Evolutionary conservation across 1,140 invertebrate species (phyloP).

Genomic region (Trichonephila inaurata): DNA sequence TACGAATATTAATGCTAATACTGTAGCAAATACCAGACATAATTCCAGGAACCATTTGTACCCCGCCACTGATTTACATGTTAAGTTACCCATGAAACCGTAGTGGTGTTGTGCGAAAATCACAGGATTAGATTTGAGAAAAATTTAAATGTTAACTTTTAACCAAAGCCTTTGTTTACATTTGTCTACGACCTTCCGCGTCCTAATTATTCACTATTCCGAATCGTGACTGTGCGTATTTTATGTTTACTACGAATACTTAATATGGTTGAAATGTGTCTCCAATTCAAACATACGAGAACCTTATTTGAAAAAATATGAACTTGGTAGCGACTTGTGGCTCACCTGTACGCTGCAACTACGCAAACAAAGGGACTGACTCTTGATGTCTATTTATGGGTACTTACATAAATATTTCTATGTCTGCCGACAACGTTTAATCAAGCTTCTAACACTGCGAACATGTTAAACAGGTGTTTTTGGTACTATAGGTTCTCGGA

Average conservation of each 20-base stretch:
- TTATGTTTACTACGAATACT: not conserved
- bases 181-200: not conserved
- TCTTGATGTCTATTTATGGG: not conserved
- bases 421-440: not conserved
- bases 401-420: slow-evolving; percentile 27
- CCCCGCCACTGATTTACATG: not conserved
- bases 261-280: not conserved
- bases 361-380: slow-evolving; percentile 3
- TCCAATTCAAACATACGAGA: not conserved
- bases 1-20: not conserved
- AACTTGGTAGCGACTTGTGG: slow-evolving; percentile 16
- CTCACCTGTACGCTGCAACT: not conserved
- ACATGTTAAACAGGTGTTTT: slow-evolving; percentile 41
- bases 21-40: slow-evolving; percentile 1
- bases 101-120: not conserved
- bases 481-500: not conserved
- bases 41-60: not conserved
- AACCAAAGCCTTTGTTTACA: slow-evolving; percentile 20
- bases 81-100: slow-evolving; percentile 7
- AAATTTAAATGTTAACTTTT: slow-evolving; percentile 10
- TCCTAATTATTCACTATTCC: not conserved
- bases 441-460: slow-evolving; percentile 29
- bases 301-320: slow-evolving; percentile 7
- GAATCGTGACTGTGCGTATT: slow-evolving; percentile 33
- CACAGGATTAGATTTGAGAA: not conserved